phyloP scores from a whole-genome alignment of 2,113 vertebrate genomes.

The Tinamus guttatus region DNA sequence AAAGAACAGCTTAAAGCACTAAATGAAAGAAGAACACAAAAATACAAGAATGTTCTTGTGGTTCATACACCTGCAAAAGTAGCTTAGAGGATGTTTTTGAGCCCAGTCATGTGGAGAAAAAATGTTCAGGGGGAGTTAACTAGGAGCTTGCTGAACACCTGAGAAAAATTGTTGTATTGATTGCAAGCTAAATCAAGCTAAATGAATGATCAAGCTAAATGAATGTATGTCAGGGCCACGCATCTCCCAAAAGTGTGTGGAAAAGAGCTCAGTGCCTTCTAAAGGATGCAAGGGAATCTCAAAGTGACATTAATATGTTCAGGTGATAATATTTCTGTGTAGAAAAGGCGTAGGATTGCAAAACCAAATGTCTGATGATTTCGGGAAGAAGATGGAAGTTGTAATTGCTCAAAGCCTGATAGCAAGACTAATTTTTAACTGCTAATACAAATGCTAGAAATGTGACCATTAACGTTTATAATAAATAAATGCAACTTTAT shows the following conservation, averaged over 20 bases:
- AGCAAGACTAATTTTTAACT: neutral
- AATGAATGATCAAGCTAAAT: neutral
- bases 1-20: neutral
- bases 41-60: neutral
- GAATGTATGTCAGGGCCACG: neutral
- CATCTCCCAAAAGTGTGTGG: neutral
- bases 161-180: neutral
- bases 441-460: neutral
- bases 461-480: neutral
- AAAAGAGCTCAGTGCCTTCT: neutral
- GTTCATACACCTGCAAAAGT: neutral
- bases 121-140: neutral
- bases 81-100: neutral
- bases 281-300: neutral
- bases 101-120: fast-evolving
- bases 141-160: neutral
- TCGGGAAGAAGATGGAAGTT: neutral
- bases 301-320: neutral
- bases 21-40: neutral
- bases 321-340: neutral
- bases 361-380: neutral
- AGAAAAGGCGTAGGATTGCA: neutral
- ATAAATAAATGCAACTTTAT: neutral
- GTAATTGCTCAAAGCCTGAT: neutral
- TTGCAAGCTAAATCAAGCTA: neutral